These are phyloP conservation scores for Cremastobaeus sp. DNA, from an alignment of 2,888 invertebrate species.

Conservation along the genomic window DNA sequence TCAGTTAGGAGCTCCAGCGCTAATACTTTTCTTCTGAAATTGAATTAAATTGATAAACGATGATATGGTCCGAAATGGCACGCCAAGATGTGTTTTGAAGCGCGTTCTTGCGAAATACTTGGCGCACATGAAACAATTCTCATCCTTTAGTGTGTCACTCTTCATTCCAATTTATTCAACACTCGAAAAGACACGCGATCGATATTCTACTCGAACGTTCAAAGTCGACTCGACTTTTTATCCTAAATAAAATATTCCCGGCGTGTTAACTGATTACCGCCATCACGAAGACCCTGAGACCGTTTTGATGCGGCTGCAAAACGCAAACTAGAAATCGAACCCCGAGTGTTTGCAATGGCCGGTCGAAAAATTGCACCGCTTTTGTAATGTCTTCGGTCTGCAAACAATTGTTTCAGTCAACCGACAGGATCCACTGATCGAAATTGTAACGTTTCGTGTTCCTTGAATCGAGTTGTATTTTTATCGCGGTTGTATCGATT, in stretches of 20 bases:
- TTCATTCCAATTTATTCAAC: slow-evolving; percentile 11
- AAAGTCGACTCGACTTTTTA: slow-evolving; percentile 2
- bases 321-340: no score
- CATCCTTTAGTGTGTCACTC: slow-evolving; percentile 9
- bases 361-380: no score
- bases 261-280: background rate
- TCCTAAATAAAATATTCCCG: background rate
- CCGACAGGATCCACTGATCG: background rate
- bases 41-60: slow-evolving; percentile 14
- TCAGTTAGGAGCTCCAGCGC: slow-evolving; percentile 13
- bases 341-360: no score
- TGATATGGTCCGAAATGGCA: slow-evolving; percentile 12
- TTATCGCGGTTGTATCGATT: slow-evolving; percentile 34
- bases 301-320: no score
- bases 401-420: background rate
- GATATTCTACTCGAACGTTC: slow-evolving; percentile 1
- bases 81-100: slow-evolving; percentile 12
- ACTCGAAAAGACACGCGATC: slow-evolving; percentile 13
- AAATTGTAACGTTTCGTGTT: background rate
- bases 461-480: slow-evolving; percentile 12
- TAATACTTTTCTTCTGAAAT: no score
- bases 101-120: background rate
- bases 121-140: slow-evolving; percentile 6
- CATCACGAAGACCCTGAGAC: no score
- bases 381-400: no score